Base-by-base conservation (phyloP, 1,140 invertebrate genomes). In the Oedothorax gibbosus region DNA sequence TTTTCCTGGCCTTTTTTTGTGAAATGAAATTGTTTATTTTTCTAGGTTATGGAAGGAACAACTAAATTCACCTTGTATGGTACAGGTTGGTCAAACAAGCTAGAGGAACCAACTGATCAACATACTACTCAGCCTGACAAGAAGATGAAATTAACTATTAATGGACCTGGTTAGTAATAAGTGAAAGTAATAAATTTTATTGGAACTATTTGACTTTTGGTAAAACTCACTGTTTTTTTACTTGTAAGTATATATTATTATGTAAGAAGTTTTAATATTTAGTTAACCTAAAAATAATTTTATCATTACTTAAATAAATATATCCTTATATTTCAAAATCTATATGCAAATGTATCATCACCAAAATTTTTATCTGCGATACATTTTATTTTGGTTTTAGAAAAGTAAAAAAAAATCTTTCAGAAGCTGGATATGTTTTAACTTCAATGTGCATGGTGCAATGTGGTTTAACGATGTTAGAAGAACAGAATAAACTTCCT, bases 361-460 rank as follows among this genome's bases (percentile, higher is more conserved):
- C 5, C 35, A 35, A 35, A 35, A 35, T 35, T 1, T 35, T 35
- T 35, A 35, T 35, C 5, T 2, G 35, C 35, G 1, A 35, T 35
- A 35, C 5, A 35, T 35, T 35, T 35, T 35, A 35, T 35, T 35
- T 35, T 35, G 35, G 35, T 35, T 35, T 35, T 35, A 35, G 35
- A 35, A 35, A 35, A 35, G 35, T 35, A 35, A 35, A 35, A 35
- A 35, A 35, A 35, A 35, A 35, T 35, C 51, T 21, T 64, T 49
- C 20, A 73, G 95, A 97, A 91, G 94, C 95, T 20, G 96, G 94
- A 65, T 99, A 98, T 91, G 93, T 95, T 9, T 92, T 93, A 1
- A 98, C 97, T 4, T 93, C 93, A 56, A 93, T 92, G n/a, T 91
- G 92, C 75, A 88, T 96, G 83, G 88, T 97, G 3, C 91, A 94